Conservation (phyloP, 2,888 invertebrate genomes). For the Tanypteryx hageni region DNA sequence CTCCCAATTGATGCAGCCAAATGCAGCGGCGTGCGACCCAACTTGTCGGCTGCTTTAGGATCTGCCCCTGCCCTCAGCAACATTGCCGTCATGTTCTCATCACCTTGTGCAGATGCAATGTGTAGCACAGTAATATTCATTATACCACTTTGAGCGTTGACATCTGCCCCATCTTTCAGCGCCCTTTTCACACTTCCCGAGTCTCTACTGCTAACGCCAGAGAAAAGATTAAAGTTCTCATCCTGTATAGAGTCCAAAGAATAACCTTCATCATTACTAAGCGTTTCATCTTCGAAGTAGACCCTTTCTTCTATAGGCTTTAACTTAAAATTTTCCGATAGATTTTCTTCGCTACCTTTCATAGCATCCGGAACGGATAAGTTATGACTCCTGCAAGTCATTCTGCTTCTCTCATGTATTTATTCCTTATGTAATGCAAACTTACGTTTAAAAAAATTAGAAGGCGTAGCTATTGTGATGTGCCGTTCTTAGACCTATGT, state of each 20-base stretch:
- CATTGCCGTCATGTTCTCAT: slow-evolving; percentile 85
- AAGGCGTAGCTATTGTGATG: neutral
- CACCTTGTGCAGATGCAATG: slow-evolving; percentile 88
- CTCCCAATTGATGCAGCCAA: slow-evolving; percentile 73
- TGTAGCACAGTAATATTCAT: slow-evolving; percentile 77
- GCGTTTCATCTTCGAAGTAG: neutral
- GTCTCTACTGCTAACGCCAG: neutral
- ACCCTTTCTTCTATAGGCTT: neutral
- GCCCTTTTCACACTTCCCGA: neutral
- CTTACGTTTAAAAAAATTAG: too few relatives aligned
- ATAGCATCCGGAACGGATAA: too few relatives aligned
- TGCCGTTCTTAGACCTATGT: too few relatives aligned
- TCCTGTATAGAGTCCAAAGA: slow-evolving; percentile 33
- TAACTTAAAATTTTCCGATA: neutral
- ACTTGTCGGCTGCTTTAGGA: slow-evolving; percentile 82
- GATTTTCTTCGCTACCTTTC: neutral
- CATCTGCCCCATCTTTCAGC: neutral
- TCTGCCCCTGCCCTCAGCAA: slow-evolving; percentile 82
- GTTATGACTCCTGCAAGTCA: too few relatives aligned
- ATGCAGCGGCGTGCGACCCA: slow-evolving; percentile 79
- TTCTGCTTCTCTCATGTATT: too few relatives aligned
- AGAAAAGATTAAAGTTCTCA: slow-evolving; percentile 38
- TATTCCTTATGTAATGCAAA: too few relatives aligned
- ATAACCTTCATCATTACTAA: neutral
- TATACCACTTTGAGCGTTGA: neutral